Conservation (phyloP, 2,113 vertebrate species). For the Elgaria multicarinata region DNA sequence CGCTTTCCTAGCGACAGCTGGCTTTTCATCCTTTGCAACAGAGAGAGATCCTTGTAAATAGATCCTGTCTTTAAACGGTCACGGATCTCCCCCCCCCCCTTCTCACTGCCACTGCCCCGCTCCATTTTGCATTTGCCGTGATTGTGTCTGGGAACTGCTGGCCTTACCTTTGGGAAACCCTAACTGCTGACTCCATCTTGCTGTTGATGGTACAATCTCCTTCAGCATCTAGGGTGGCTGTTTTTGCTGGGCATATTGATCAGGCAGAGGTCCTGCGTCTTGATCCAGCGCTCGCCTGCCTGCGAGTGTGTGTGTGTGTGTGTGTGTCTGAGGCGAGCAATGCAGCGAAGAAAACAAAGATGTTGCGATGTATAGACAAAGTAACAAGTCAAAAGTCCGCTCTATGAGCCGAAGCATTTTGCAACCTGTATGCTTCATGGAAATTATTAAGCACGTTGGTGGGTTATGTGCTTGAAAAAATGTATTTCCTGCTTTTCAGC, state of each 20-base stretch:
- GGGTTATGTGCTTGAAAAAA: not conserved
- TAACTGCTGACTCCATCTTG: conserved; percentile 71
- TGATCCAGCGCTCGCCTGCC: too few species aligned
- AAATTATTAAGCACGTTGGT: not conserved
- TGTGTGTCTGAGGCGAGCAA: too few species aligned
- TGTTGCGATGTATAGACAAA: not conserved
- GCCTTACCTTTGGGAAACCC: conserved; percentile 52
- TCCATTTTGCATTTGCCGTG: not conserved
- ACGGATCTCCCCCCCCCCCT: not conserved
- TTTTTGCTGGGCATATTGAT: not conserved
- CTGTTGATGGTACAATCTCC: not conserved
- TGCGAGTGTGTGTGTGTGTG: not conserved
- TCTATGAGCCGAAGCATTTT: not conserved
- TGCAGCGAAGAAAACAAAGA: not conserved
- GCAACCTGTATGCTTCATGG: not conserved
- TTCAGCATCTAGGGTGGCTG: not conserved
- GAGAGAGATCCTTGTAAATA: not conserved
- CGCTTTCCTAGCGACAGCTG: not conserved
- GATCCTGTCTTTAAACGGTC: too few species aligned
- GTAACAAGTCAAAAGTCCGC: not conserved
- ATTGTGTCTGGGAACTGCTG: conserved; percentile 15
- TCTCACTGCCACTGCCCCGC: not conserved
- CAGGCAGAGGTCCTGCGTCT: too few species aligned
- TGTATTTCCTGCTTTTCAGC: not conserved
- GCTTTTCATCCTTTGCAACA: not conserved